Evolutionary conservation across 2,888 invertebrate species (phyloP), one percentile per base, ranked within the genome.

Genomic region (Eristalinus sepulchralis): DNA sequence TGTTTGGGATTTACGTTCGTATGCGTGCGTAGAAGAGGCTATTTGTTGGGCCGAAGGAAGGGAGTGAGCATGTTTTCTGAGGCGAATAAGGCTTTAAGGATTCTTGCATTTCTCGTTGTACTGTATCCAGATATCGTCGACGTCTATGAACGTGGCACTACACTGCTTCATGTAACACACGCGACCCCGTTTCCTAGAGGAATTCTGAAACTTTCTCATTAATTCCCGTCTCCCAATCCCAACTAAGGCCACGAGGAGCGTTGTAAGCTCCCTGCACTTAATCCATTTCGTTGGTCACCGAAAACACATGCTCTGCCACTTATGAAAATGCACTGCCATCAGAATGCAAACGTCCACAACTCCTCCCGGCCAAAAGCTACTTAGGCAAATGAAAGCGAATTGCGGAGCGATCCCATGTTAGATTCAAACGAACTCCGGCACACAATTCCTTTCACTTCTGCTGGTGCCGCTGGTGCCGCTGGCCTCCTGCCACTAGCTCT

Each of bases 331-430:
- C 13, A 80, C 70, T 60, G 79, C 75, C 73, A 79, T 57, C 24
- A 24, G 22, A 73, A 68, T 59, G 24, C 57, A 53, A 78, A 60
- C 53, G 57, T 63, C 73, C 27, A 27, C 27, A 27, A 17, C 17
- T 57, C 59, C 34, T 39, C 13, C 17, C 4, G 2, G 10, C 20
- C 36, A 62, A 71, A 75, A 77, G 72, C 77, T 77, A 81, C 81
- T 81, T 81, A 81, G 17, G 11, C 62, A 81, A 85, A 85, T 85
- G 76, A 85, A 81, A 72, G 72, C 84, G 80, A 80, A 76, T 80
- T 66, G 27, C 68, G 73, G 39, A 39, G 67, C 63, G 70, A 53
- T 77, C 67, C 55, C 60, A 34, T 76, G 57, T 53, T 63, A 81
- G 17, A 68, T 64, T 34, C 27, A 27, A 47, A 62, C 24, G 24